Evolutionary conservation across 1,140 invertebrate genomes (phyloP), one percentile per base, ranked within the genome.

Genomic region (Plectrocnemia conspersa): DNA sequence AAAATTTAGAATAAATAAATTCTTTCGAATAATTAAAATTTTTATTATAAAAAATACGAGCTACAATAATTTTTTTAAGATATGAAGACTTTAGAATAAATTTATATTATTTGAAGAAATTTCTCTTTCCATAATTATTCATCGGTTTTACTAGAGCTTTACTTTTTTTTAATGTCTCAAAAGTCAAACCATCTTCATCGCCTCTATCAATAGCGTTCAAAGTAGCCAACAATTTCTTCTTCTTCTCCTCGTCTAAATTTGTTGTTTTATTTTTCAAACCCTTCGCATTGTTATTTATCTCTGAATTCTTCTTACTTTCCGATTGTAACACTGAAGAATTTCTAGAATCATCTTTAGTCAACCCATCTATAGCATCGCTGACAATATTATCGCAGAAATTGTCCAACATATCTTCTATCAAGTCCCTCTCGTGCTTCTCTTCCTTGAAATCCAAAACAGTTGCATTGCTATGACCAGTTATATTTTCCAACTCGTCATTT

Each of bases 161-260:
- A 9, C 36, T 33, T 48, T 54, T 53, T 38, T 23, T 52, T 15
- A 57, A 29, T 32, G 22, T 25, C 27, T 57, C 36, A 32, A 61
- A 49, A 35, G 38, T 47, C 10, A 58, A 47, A 25, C 77, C 77
- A 25, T 78, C 66, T 53, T 75, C 76, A 40, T 79, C 78, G 22
- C 77, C 79, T 59, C 79, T 71, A 64, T 84, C 82, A 42, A 84
- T 84, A 11, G 79, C 80, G 63, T 80, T 79, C 53, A 84, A 72
- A 1, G 79, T 77, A 11, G 81, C 81, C 45, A 84, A 67, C 15
- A 84, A 64, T 63, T 82, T 79, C 13, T 75, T 72, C 61, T 83
- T 83, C 38, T 77, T 74, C 22, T 72, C 73, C 64, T 46, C 67
- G 45, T 44, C 65, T 61, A 54, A 68, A 62, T 58, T 68, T 65